Evolutionary conservation across 1,140 invertebrate genomes (phyloP).

Genomic region (Hylyphantes graminicola): DNA sequence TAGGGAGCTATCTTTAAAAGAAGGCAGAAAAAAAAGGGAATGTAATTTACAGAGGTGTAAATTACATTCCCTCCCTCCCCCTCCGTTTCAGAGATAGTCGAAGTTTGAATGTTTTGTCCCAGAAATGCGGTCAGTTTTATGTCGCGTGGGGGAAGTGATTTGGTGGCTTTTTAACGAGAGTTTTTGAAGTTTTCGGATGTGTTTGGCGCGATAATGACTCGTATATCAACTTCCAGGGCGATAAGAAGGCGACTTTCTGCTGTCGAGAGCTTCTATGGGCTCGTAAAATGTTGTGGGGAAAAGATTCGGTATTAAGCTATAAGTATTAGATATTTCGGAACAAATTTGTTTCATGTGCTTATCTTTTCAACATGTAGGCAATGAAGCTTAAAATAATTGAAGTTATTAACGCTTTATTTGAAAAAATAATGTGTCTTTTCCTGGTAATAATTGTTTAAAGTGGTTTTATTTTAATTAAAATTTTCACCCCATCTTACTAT

Average conservation of each 20-base stretch:
- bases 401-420: too few relatives aligned
- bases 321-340: too few relatives aligned
- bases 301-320: too few relatives aligned
- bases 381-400: too few relatives aligned
- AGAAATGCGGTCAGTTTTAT: slow-evolving; percentile 54
- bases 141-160: slow-evolving; percentile 29
- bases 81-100: slow-evolving; percentile 19
- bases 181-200: slow-evolving; percentile 35
- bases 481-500: too few relatives aligned
- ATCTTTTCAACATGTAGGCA: too few relatives aligned
- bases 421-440: too few relatives aligned
- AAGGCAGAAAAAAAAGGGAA: neutral
- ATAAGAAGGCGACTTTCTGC: slow-evolving; percentile 17
- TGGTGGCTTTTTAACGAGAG: slow-evolving; percentile 54
- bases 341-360: too few relatives aligned
- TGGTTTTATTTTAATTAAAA: too few relatives aligned
- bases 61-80: slow-evolving; percentile 18
- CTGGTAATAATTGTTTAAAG: too few relatives aligned
- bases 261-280: neutral
- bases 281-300: too few relatives aligned
- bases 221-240: slow-evolving; percentile 28
- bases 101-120: slow-evolving; percentile 15
- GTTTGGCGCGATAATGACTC: slow-evolving; percentile 7
- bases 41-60: slow-evolving; percentile 57
- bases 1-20: slow-evolving; percentile 46